phyloP scores from a whole-genome alignment of 1,140 invertebrate genomes.

The Diabrotica virgifera region DNA sequence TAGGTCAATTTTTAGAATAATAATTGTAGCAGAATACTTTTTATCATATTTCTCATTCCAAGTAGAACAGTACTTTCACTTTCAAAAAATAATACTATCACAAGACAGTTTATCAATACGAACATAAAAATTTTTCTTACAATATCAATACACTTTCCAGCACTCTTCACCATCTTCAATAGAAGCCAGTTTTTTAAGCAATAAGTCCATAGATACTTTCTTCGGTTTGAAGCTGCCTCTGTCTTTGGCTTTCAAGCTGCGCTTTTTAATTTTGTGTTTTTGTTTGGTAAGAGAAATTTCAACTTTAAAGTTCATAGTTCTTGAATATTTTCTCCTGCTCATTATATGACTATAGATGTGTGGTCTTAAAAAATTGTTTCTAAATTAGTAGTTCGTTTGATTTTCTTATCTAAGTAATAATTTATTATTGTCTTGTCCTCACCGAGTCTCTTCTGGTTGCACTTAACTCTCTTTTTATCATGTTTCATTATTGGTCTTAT shows the following conservation, averaged over 20 bases:
- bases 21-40: too few relatives aligned
- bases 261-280: conserved; percentile 21
- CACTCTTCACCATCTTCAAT: background rate
- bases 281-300: conserved; percentile 6
- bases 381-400: conserved; percentile 20
- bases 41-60: too few relatives aligned
- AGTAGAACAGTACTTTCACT: too few relatives aligned
- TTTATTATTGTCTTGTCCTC: conserved; percentile 19
- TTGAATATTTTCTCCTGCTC: conserved; percentile 21
- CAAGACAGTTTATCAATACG: too few relatives aligned
- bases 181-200: conserved; percentile 7
- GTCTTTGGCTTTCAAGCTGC: conserved; percentile 20
- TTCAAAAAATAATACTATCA: too few relatives aligned
- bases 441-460: conserved; percentile 17
- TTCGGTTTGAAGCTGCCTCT: background rate
- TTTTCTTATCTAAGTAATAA: conserved; percentile 26
- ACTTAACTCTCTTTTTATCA: conserved; percentile 11
- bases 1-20: too few relatives aligned
- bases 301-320: conserved; percentile 18
- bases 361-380: conserved; percentile 27
- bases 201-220: conserved; percentile 12
- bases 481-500: conserved; percentile 8
- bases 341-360: conserved; percentile 11
- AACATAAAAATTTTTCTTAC: too few relatives aligned
- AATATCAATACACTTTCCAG: too few relatives aligned